Conservation (phyloP, 2,113 vertebrate species). For the Bubalus kerabau region DNA sequence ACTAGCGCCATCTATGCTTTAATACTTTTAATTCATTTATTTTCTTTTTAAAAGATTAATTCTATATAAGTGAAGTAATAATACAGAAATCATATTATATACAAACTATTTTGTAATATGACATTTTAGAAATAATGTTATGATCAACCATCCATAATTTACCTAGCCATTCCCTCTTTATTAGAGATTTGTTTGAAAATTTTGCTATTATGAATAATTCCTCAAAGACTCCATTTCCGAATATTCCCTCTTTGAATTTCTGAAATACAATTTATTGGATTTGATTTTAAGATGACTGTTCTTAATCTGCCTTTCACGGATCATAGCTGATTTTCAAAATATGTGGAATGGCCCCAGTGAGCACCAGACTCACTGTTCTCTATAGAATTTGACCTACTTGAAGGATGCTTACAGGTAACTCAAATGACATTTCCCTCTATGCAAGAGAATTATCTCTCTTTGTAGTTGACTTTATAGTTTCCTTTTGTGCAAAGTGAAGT, state of each 20-base stretch:
- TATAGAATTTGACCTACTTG: not conserved
- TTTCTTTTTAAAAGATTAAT: not conserved
- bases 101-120: not conserved
- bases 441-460: not conserved
- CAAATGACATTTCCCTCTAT: not conserved
- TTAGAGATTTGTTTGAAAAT: not conserved
- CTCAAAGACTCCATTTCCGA: not conserved
- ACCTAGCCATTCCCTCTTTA: not conserved
- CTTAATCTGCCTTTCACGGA: not conserved
- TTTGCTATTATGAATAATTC: not conserved
- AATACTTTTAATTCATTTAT: not conserved
- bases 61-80: not conserved
- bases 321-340: not conserved
- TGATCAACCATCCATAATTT: not conserved
- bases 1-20: not conserved
- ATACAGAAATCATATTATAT: not conserved
- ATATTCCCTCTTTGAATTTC: not conserved
- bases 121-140: not conserved
- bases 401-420: not conserved
- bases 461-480: not conserved
- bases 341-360: not conserved
- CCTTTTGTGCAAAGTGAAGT: not conserved
- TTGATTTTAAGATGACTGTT: not conserved
- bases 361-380: not conserved
- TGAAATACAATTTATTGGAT: not conserved